These are phyloP conservation scores for Pangasius djambal DNA, from an alignment of 2,797 vertebrate genomes.

Conservation along the genomic window DNA sequence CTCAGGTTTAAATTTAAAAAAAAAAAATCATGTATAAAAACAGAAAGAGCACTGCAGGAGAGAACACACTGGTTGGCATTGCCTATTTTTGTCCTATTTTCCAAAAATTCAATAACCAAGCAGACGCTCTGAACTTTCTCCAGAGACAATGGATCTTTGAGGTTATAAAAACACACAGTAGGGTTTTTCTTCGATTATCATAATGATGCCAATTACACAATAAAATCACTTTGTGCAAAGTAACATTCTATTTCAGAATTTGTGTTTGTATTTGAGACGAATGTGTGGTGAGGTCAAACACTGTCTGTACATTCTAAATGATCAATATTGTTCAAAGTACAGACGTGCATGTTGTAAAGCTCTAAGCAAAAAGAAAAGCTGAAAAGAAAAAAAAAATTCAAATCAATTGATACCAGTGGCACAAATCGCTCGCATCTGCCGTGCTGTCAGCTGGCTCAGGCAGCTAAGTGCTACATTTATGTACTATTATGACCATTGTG, in stretches of 20 bases:
- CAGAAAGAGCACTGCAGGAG: background rate
- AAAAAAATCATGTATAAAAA: background rate
- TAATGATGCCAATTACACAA: background rate
- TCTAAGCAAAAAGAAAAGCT: background rate
- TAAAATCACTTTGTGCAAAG: background rate
- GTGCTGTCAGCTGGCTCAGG: constrained; percentile 29
- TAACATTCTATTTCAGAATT: background rate
- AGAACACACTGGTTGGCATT: background rate
- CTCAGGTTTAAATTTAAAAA: background rate
- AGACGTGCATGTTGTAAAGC: background rate
- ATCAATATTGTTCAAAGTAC: background rate
- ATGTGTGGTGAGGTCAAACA: background rate
- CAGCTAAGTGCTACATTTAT: constrained; percentile 41
- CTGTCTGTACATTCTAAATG: background rate
- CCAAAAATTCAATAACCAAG: background rate
- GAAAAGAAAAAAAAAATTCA: background rate
- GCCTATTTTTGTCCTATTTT: background rate
- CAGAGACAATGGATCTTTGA: background rate
- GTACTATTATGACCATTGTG: constrained; percentile 40
- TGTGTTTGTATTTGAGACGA: background rate
- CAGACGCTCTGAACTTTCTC: background rate
- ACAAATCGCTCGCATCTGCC: constrained; percentile 23
- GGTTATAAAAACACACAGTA: background rate
- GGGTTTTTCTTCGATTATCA: background rate
- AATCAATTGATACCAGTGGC: constrained; percentile 18